These are phyloP conservation scores for Myiopsitta monachus DNA, from an alignment of 2,113 vertebrate genomes.

Conservation along the genomic window DNA sequence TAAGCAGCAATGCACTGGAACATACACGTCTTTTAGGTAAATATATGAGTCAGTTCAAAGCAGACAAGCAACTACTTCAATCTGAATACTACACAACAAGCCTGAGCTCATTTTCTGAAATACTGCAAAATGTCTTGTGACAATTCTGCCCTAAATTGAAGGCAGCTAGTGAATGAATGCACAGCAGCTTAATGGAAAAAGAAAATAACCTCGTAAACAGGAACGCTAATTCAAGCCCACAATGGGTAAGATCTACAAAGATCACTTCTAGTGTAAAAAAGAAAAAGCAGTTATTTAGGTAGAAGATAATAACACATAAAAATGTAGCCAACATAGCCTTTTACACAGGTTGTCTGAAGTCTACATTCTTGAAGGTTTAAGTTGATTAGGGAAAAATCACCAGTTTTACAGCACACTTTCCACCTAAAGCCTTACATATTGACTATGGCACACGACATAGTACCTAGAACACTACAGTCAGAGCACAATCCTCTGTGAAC, in stretches of 20 bases:
- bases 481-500: background rate
- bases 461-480: background rate
- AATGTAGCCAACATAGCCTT: accelerated
- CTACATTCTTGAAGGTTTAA: background rate
- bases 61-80: background rate
- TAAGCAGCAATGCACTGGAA: background rate
- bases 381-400: accelerated
- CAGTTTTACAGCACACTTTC: background rate
- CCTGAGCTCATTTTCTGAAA: background rate
- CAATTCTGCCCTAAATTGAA: background rate
- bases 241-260: background rate
- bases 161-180: background rate
- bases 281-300: background rate
- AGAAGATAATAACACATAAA: background rate
- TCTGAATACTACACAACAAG: background rate
- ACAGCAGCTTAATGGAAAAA: background rate
- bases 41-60: background rate
- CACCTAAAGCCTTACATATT: accelerated
- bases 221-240: background rate
- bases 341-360: background rate
- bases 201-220: background rate
- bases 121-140: background rate
- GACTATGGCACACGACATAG: background rate
- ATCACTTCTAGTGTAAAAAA: background rate
- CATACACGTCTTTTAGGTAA: background rate